Base-by-base conservation (phyloP, 2,797 vertebrate genomes). In the Pseudopleuronectes americanus region DNA sequence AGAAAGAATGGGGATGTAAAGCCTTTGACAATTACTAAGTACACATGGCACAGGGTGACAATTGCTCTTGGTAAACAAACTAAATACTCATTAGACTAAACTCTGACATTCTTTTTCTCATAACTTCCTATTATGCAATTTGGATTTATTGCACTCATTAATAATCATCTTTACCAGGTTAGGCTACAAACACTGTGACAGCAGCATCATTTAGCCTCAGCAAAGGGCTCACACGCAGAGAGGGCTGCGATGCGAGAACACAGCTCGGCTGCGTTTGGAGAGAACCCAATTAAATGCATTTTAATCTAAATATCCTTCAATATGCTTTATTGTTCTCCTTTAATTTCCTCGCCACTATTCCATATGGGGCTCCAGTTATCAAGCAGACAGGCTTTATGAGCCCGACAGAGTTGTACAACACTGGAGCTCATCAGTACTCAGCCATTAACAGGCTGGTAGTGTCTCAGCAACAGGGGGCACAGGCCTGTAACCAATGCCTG, bases 101-200 rank as follows among this genome's bases (percentile, higher is more conserved):
- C 52, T 71, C 67, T 60, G 71, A 83, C 83, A 77, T 90, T 85
- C 80, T 77, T 84, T 91, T 92, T 93, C 88, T 91, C 90, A 94
- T 94, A 90, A 92, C 87, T 89, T 92, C 86, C 76, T 76, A 88
- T 90, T 86, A 87, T 90, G 80, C 95, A 95, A 95, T 96, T 95
- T 94, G 87, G 92, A 95, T 96, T 95, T 97, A 98, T 97, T 97
- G 95, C 94, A 86, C 94, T 95, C 96, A 96, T 98, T 97, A 97
- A 98, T 97, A 97, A 98, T 98, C 96, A 96, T 94, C 92, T 96
- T 96, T 95, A 96, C 93, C 93, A 88, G 87, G 94, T 96, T 96
- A 94, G 92, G 92, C 93, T 92, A 94, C 94, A 93, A 82, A 88
- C 91, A 93, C 92, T 86, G 81, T 94, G 95, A 95, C 94, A 95